phyloP scores from a whole-genome alignment of 1,140 invertebrate genomes.

The Wiebesia pumilae region DNA sequence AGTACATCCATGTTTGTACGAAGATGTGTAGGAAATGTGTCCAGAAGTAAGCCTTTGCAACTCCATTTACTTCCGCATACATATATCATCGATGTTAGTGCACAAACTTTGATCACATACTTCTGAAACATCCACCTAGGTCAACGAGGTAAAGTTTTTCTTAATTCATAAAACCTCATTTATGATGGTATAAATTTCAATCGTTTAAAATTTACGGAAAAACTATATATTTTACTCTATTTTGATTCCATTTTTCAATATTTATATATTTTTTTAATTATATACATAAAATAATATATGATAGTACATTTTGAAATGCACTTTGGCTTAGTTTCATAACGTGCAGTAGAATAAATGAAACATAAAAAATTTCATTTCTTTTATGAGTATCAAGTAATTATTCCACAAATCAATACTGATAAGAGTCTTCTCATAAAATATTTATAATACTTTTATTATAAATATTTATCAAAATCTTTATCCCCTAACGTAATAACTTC shows the following conservation, averaged over 20 bases:
- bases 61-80: neutral
- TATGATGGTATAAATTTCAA: neutral
- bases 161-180: neutral
- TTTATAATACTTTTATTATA: neutral
- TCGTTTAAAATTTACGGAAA: neutral
- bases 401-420: too few species aligned
- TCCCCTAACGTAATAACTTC: neutral
- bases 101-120: neutral
- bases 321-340: too few species aligned
- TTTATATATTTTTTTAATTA: neutral
- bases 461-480: neutral
- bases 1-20: neutral
- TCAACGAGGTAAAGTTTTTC: neutral
- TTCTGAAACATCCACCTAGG: neutral
- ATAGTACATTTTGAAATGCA: too few species aligned
- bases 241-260: neutral
- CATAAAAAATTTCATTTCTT: too few species aligned
- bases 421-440: too few species aligned
- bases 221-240: neutral
- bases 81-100: neutral
- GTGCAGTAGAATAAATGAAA: too few species aligned
- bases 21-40: neutral
- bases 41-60: neutral
- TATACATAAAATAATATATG: too few species aligned
- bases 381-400: too few species aligned